Evolutionary conservation across 2,113 vertebrate species (phyloP).

Genomic region (Platichthys flesus): DNA sequence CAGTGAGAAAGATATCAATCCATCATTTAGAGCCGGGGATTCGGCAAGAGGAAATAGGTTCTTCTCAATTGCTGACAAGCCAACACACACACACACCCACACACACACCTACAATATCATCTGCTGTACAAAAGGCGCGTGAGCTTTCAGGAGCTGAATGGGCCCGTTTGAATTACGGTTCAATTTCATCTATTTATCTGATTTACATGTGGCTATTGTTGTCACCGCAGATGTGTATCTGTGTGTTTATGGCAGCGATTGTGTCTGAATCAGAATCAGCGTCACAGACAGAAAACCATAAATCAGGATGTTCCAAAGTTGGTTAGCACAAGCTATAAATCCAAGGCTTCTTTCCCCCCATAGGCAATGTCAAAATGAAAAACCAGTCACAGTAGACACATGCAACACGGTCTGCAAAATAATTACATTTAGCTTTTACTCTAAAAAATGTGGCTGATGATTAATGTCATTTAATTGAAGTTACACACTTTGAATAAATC

Average conservation of each 20-base stretch:
- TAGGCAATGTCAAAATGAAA: neutral
- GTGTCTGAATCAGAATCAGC: conserved; percentile 31
- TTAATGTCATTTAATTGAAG: neutral
- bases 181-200: conserved; percentile 73
- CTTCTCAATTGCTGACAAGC: conserved; percentile 69
- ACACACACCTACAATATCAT: conserved; percentile 46
- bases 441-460: too few relatives aligned
- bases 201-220: conserved; percentile 76
- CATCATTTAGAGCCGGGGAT: conserved; percentile 79
- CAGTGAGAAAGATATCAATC: conserved; percentile 81
- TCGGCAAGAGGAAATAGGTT: conserved; percentile 76
- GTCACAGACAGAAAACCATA: conserved; percentile 35
- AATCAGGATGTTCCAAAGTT: conserved; percentile 30
- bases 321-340: conserved; percentile 6
- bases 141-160: conserved; percentile 49
- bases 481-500: neutral
- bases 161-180: conserved; percentile 67
- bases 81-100: conserved; percentile 3
- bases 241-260: conserved; percentile 27
- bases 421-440: neutral
- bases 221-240: conserved; percentile 23
- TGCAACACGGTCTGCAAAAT: neutral
- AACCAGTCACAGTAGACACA: neutral
- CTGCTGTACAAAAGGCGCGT: conserved; percentile 56
- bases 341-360: neutral